These are phyloP conservation scores for Vireo griseus DNA, from an alignment of 2,797 vertebrate species.

Conservation along the genomic window DNA sequence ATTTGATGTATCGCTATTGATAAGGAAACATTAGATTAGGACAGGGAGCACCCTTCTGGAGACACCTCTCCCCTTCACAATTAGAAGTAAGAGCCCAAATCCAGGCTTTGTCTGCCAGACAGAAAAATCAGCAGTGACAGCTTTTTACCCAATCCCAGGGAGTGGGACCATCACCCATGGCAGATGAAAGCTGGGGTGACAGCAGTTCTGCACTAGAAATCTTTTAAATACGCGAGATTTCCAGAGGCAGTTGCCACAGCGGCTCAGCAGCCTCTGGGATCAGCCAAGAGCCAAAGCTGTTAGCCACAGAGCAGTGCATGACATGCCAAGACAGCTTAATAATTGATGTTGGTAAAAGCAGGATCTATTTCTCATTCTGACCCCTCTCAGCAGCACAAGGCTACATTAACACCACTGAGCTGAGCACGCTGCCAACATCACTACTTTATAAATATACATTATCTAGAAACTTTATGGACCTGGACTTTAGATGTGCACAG, in stretches of 20 bases:
- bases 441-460: neutral
- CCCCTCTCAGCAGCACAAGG: neutral
- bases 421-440: neutral
- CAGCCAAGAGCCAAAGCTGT: neutral
- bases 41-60: neutral
- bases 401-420: neutral
- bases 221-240: neutral
- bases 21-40: neutral
- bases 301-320: neutral
- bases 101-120: neutral
- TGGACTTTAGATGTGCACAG: neutral
- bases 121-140: neutral
- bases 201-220: neutral
- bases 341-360: constrained; percentile 35
- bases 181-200: neutral
- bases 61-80: neutral
- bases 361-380: neutral
- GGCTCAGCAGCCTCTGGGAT: neutral
- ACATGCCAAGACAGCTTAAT: constrained; percentile 6
- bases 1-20: neutral
- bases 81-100: neutral
- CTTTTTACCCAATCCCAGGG: neutral
- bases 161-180: neutral
- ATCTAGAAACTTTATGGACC: neutral
- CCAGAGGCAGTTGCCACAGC: neutral